Base-by-base conservation (phyloP, 2,797 vertebrate species). In the Eulemur albifrons region DNA sequence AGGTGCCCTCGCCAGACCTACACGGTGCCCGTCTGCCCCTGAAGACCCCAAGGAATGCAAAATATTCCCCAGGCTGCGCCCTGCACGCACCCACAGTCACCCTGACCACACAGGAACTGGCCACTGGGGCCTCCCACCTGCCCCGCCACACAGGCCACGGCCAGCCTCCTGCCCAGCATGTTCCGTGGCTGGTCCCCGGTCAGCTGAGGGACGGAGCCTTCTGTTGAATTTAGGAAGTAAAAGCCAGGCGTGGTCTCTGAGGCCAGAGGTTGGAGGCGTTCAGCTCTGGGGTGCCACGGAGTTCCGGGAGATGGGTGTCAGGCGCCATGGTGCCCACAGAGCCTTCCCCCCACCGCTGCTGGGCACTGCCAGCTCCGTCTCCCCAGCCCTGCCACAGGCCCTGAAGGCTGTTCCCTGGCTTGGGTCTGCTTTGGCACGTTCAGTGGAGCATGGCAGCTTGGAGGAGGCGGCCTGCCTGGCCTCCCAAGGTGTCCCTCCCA, bases 291-390 rank as follows among this genome's bases (percentile, higher is more conserved):
- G 21, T 2, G 3, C 52, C 59, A 10, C 0, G 1, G 80, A 18
- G 30, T 21, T 32, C 23, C 3, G 0, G 52, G n/a, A 21, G 15
- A 13, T 11, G 3, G 20, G 3, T 7, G 48, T 17, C 59, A 25
- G 21, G 20, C 3, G 7, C 35, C 0, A 0, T 14, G 0, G 30
- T 1, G 25, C 20, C 27, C 57, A n/a, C 7, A 0, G 38, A 1
- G 21, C 30, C 52, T 63, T 38, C 10, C 2, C 23, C 15, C 5
- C 3, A 3, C 35, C 2, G 1, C 35, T 8, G 17, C 23, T 2
- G 40, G 48, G 13, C 0, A 0, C 30, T 14, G 1, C 0, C 0
- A 9, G 48, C 67, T 48, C 30, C 38, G 1, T n/a, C 1, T 0
- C 59, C 50, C 54, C 7, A 14, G 30, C 25, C 10, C 43, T 32